Evolutionary conservation across 2,797 vertebrate genomes (phyloP), one percentile per base, ranked within the genome.

Genomic region (Neosilurus hyrtlii): DNA sequence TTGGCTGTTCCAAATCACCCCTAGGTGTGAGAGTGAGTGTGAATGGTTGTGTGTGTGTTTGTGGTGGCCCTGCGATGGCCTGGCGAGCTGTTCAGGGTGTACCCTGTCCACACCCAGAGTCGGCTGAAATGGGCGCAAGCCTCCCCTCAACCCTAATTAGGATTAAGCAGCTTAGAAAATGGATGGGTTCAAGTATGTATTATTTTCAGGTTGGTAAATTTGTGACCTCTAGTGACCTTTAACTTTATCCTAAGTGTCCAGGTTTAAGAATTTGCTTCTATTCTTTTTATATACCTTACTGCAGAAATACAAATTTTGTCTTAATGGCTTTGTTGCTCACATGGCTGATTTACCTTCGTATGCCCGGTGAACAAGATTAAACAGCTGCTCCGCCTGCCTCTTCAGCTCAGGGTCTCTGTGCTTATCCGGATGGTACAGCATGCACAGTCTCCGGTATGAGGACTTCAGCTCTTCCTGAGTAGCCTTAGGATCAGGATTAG

Each of bases 341-440:
- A 35, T 9, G 22, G 10, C n/a, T 14, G 52, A n/a, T 43, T 92
- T 91, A 97, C 98, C 98, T 95, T 99, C 96, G 90, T 99, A 99
- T 0, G 98, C 98, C 89, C 96, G 96, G 90, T 99, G 98, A 18
- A 98, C 96, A 57, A 97, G 96, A 93, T 96, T 99, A 85, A 99
- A 99, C 4, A 99, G 96, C 54, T 94, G 95, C 51, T 99, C 97
- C 0, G 98, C 98, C 85, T 99, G 97, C 0, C 84, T 91, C 86
- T 99, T 99, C 85, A 99, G 94, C 87, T 99, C 97, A 0, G 96
- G 96, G 91, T 99, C 97, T 76, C 97, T 89, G 92, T 99, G 98
- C 91, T 99, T 99, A 95, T 99, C 98, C 0, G 98, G 98, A 82
- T 99, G 98, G 92, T 99, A 99, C 1, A 99, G 92, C 97, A 99